A percentile compares a stretch with the other conserved stretches of the same genome.
phyloP scores from a whole-genome alignment of 1,140 invertebrate species.

The Drosophila virilis region DNA sequence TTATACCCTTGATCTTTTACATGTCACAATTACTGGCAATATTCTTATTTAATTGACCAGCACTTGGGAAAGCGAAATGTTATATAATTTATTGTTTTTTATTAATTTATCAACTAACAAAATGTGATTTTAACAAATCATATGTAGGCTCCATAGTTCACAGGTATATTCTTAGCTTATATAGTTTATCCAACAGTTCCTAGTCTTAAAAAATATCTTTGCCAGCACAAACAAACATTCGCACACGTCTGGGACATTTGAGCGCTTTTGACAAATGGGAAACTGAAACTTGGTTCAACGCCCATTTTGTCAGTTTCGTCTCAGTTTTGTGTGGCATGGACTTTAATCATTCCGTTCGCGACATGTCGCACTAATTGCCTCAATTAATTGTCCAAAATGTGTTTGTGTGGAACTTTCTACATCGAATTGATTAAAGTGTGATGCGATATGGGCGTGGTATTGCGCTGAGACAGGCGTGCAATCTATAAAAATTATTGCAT shows the following conservation, averaged over 20 bases:
- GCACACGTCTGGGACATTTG: not conserved
- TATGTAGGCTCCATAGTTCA: no score
- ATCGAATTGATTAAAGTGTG: conserved; percentile 34
- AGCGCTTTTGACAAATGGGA: conserved; percentile 4
- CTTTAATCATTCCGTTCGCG: conserved; percentile 60
- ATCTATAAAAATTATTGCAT: conserved; percentile 47
- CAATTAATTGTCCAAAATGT: conserved; percentile 65
- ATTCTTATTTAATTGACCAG: no score
- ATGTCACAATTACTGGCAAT: no score
- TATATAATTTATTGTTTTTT: no score
- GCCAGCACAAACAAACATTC: not conserved
- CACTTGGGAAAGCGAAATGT: no score
- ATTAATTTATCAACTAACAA: no score
- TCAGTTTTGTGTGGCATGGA: not conserved
- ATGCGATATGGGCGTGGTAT: conserved; percentile 11
- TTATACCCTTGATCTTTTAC: no score
- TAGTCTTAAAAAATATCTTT: not conserved
- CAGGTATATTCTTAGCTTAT: no score
- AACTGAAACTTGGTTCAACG: conserved; percentile 19
- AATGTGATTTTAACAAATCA: no score
- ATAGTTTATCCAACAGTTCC: not conserved
- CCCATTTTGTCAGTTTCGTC: conserved; percentile 15
- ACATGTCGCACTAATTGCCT: conserved; percentile 68
- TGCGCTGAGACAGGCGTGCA: not conserved
- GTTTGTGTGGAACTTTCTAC: conserved; percentile 39